Percentiles rank a stretch among this genome's conserved stretches.
Evolutionary conservation across 2,797 vertebrate genomes (phyloP).

Genomic region (Anabas testudineus): DNA sequence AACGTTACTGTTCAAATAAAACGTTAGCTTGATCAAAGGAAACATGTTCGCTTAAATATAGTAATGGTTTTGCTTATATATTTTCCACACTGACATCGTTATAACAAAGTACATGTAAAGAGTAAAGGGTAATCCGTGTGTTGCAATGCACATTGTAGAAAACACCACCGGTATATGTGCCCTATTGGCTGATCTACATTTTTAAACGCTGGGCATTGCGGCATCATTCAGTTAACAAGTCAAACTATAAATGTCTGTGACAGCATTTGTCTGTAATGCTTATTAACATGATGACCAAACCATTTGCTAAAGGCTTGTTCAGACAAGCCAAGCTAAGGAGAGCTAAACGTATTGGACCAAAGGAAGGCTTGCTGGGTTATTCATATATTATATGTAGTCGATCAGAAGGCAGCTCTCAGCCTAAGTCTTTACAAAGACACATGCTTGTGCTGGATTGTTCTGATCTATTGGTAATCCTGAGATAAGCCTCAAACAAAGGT

Average conservation of each 20-base stretch:
- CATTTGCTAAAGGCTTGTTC: conserved; percentile 19
- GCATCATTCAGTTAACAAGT: conserved; percentile 39
- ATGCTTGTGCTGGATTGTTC: conserved; percentile 31
- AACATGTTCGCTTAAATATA: not conserved
- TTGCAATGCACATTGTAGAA: conserved; percentile 9
- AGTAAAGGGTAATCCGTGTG: not conserved
- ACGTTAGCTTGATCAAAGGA: conserved; percentile 10
- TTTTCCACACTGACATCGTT: not conserved
- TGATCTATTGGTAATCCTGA: conserved; percentile 50
- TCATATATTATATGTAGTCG: not conserved
- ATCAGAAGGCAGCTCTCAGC: not conserved
- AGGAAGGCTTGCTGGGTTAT: not conserved
- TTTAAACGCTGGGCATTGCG: conserved; percentile 15
- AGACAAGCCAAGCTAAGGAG: not conserved
- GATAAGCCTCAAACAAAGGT: conserved; percentile 48
- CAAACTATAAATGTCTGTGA: conserved; percentile 45
- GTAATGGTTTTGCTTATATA: not conserved
- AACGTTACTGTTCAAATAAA: not conserved
- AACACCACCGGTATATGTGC: conserved; percentile 5
- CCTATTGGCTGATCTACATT: not conserved
- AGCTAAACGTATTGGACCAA: not conserved
- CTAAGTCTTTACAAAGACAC: conserved; percentile 11
- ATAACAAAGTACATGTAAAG: not conserved
- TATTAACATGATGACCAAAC: conserved; percentile 34
- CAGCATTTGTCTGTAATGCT: conserved; percentile 46